Evolutionary conservation across 2,113 vertebrate genomes (phyloP), one percentile per base, ranked within the genome.

Genomic region (Zingel zingel): DNA sequence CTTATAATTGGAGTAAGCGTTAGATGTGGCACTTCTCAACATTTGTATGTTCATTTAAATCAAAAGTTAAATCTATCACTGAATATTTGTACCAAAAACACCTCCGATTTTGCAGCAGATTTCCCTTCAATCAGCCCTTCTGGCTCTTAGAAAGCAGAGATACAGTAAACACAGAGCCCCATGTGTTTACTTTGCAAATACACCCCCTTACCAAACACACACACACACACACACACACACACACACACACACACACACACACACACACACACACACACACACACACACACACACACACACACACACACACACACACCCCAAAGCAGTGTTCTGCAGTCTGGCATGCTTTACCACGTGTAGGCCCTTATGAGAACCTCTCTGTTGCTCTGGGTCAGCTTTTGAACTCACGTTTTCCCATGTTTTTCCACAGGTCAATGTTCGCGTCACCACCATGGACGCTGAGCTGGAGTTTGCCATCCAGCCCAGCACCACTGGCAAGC

Each of bases 401-500:
- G 39, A 88, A 69, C 77, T 73, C 64, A 0, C 27, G 18, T 45
- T 74, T 76, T 80, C 43, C 89, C 21, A 39, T 79, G 67, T 92
- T 79, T 84, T 61, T 76, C 74, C 73, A 11, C 88, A 99, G 98
- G 95, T 99, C 94, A 99, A 98, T 1, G 97, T 99, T 85, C 98
- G 97, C 36, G 97, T 99, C 92, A 98, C 96, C 91, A 97, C 97
- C 81, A 95, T 99, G 98, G 98, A 99, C 61, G 98, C 98, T 0
- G 98, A 99, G 95, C 94, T 99, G 97, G 98, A 99, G 93, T 99
- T 99, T 78, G 97, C 98, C 89, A 97, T 99, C 94, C 98, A 98
- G 95, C 96, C 96, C 66, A 99, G 95, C 80, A 99, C 98, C 67
- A 98, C 96, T 0, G 98, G 98, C 85, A 98, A 99, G 48, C 97